These are phyloP conservation scores for Salvelinus alpinus DNA, from an alignment of 2,113 vertebrate genomes.

Conservation along the genomic window DNA sequence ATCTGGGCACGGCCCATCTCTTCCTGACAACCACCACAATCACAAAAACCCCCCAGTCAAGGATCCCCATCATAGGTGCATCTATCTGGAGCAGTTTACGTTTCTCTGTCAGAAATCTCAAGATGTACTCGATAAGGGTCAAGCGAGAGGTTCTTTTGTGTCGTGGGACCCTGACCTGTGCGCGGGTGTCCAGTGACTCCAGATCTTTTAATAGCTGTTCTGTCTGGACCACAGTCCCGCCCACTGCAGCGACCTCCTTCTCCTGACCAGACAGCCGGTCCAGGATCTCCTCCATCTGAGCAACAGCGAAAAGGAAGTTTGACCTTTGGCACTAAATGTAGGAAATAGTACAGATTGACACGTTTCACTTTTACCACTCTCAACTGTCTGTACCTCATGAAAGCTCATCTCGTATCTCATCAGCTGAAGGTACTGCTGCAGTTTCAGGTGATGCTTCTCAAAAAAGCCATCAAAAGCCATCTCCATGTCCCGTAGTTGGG, in stretches of 20 bases:
- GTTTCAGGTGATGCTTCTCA: conserved; percentile 95
- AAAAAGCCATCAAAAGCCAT: conserved; percentile 96
- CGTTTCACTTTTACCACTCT: background rate
- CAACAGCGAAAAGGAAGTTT: background rate
- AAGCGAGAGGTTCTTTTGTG: background rate
- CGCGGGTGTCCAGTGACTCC: conserved; percentile 75
- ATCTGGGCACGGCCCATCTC: conserved; percentile 84
- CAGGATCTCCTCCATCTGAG: conserved; percentile 82
- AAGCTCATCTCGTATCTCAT: conserved; percentile 91
- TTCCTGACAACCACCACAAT: conserved; percentile 69
- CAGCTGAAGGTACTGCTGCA: conserved; percentile 91
- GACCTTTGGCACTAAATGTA: background rate
- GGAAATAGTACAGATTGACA: background rate
- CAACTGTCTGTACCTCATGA: conserved; percentile 79
- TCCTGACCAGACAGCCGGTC: conserved; percentile 80
- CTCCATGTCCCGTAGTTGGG: conserved; percentile 94
- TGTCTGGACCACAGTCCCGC: conserved; percentile 78
- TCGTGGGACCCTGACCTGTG: conserved; percentile 76
- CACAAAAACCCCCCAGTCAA: background rate
- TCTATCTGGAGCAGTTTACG: too few species aligned
- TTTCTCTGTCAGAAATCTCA: too few species aligned
- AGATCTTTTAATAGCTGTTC: conserved; percentile 85
- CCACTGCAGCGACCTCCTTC: conserved; percentile 73
- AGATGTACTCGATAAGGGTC: too few species aligned
- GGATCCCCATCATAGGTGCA: background rate